phyloP scores from a whole-genome alignment of 2,888 invertebrate genomes.

The Alloscopus bannaensis region DNA sequence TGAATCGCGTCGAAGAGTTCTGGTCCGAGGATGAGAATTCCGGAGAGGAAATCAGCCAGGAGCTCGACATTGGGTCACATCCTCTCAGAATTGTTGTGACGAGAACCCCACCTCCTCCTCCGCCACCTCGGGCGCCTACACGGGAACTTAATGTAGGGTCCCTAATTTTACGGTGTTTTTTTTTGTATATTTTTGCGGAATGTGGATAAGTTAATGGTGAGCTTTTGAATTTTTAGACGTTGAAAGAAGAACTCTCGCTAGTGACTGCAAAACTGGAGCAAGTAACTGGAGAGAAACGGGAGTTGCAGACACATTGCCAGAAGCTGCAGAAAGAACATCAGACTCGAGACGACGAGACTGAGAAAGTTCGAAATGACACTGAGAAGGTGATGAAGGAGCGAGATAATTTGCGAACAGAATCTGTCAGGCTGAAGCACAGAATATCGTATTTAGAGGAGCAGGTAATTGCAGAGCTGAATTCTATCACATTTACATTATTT shows the following conservation, averaged over 20 bases:
- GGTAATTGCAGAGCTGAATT: too few relatives aligned
- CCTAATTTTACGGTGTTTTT: background rate
- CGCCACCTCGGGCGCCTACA: conserved; percentile 72
- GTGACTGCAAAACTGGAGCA: conserved; percentile 81
- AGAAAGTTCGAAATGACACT: conserved; percentile 75
- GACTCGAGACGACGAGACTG: conserved; percentile 74
- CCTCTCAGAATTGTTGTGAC: conserved; percentile 71
- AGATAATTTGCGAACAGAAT: conserved; percentile 81
- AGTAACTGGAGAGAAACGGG: conserved; percentile 79
- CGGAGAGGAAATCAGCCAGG: conserved; percentile 58
- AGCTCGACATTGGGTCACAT: conserved; percentile 70
- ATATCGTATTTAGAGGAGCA: conserved; percentile 94
- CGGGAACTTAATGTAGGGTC: conserved; percentile 71
- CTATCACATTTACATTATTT: background rate
- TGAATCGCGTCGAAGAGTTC: conserved; percentile 72
- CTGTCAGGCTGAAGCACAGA: conserved; percentile 88
- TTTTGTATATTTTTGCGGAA: background rate
- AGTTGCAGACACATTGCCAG: conserved; percentile 71
- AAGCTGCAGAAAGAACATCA: conserved; percentile 73
- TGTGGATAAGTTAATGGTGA: background rate
- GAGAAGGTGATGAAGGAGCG: conserved; percentile 73
- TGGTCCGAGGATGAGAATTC: conserved; percentile 71
- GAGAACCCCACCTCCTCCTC: conserved; percentile 71
- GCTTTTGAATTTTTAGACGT: conserved; percentile 73
- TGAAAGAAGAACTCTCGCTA: conserved; percentile 80